These are phyloP conservation scores for Sebastes vulpes DNA, from an alignment of 2,797 vertebrate genomes.

Conservation along the genomic window DNA sequence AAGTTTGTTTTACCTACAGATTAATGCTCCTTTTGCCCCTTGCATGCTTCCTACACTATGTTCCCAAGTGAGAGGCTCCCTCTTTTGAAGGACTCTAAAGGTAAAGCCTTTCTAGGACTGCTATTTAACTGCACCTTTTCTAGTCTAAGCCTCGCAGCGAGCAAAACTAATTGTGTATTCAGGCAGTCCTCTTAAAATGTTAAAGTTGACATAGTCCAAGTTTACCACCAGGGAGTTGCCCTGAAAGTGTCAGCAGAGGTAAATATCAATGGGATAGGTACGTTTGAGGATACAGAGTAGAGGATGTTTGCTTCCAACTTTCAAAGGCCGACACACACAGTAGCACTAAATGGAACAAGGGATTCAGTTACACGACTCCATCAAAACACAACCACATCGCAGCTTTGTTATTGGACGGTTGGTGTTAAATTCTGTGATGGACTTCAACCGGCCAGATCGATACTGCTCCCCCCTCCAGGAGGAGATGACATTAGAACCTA, in stretches of 20 bases:
- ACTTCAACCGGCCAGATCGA: conserved; percentile 46
- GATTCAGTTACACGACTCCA: conserved; percentile 6
- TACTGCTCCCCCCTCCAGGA: conserved; percentile 41
- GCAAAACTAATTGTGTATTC: background rate
- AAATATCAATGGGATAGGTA: background rate
- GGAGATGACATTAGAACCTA: conserved; percentile 49
- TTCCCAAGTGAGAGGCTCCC: too few species aligned
- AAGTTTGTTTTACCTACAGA: background rate
- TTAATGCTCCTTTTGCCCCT: background rate
- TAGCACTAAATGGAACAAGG: background rate
- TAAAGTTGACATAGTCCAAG: background rate
- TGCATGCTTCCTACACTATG: background rate
- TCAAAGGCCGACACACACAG: background rate
- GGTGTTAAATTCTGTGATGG: conserved; percentile 34
- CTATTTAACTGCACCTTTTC: background rate
- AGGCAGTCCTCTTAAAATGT: background rate
- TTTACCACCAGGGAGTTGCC: background rate
- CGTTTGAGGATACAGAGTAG: background rate
- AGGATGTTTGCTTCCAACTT: background rate
- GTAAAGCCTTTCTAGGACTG: background rate
- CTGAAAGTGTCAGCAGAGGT: background rate
- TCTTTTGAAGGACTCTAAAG: background rate
- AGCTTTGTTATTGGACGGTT: background rate
- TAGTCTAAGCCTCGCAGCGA: background rate
- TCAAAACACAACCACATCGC: conserved; percentile 18